Evolutionary conservation across 1,140 invertebrate species (phyloP), one percentile per base, ranked within the genome.

Genomic region (Drosophila teissieri): DNA sequence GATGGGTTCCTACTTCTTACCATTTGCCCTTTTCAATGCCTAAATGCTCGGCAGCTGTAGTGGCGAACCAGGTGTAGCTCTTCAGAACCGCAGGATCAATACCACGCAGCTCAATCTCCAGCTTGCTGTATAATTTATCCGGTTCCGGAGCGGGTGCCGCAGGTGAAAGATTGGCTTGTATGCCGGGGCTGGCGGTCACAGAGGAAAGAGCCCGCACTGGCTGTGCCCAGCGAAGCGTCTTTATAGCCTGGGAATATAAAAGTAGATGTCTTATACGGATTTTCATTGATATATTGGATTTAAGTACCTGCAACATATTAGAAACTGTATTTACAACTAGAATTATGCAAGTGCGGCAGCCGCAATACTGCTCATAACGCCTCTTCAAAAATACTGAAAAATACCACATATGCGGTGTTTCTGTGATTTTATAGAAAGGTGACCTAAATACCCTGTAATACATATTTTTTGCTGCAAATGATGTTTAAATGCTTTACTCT

Each of bases 21-120:
- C 95, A 95, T 93, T 95, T 95, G 31, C 94, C 95, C 39, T 96
- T 93, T 90, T 95, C 93, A 73, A 99, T 95, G 24, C 94, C 95
- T 62, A 99, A 94, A 93, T 98, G 94, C 57, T 94, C 93, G 1
- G 97, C 97, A 44, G 97, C 95, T 52, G 94, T 95, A 11, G 94
- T 94, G n/a, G 95, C 93, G 94, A 98, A 99, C 93, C 94, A 95
- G 54, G 95, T 94, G 93, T 98, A 99, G 93, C 97, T 99, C 52
- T 96, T 95, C 4, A 99, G 91, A 5, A 99, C 97, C 5, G 95
- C 96, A 15, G 94, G 94, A 92, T 99, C 98, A 91, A 98, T 96
- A 37, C 96, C 96, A 89, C 95, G 94, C 40, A 98, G 94, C 94
- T 99, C 97, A 68, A 99, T 91, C 92, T 97, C 95, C n/a, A 99